These are phyloP conservation scores for Erynnis tages DNA, from an alignment of 2,888 invertebrate genomes.

Conservation along the genomic window DNA sequence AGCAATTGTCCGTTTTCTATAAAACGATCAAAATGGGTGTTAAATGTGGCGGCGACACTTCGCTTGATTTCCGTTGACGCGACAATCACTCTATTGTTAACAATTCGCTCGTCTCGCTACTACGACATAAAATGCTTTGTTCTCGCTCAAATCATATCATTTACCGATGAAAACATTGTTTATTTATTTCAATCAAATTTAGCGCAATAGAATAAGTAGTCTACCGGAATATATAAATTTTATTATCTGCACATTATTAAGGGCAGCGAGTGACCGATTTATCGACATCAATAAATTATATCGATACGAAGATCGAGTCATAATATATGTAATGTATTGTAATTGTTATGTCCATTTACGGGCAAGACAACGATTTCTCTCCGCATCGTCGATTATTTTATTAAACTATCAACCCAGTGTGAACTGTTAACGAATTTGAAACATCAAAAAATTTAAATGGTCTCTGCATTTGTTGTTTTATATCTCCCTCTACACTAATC, in stretches of 20 bases:
- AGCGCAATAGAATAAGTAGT: background rate
- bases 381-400: background rate
- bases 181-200: background rate
- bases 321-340: slow-evolving; percentile 15
- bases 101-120: slow-evolving; percentile 17
- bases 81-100: slow-evolving; percentile 64
- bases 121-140: background rate
- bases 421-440: background rate
- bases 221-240: slow-evolving; percentile 9
- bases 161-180: background rate
- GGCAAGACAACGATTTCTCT: slow-evolving; percentile 10
- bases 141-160: background rate
- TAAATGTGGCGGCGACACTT: slow-evolving; percentile 45
- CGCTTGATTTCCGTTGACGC: slow-evolving; percentile 51
- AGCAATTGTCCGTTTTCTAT: slow-evolving; percentile 45
- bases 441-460: slow-evolving; percentile 9
- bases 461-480: background rate
- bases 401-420: background rate
- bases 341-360: slow-evolving; percentile 9
- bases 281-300: slow-evolving; percentile 46
- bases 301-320: slow-evolving; percentile 28
- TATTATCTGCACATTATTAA: slow-evolving; percentile 35
- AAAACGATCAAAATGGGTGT: slow-evolving; percentile 50
- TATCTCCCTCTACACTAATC: slow-evolving; percentile 12
- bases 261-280: slow-evolving; percentile 53